Evolutionary conservation across 2,888 invertebrate species (phyloP).

Genomic region (Apodemia mormo): DNA sequence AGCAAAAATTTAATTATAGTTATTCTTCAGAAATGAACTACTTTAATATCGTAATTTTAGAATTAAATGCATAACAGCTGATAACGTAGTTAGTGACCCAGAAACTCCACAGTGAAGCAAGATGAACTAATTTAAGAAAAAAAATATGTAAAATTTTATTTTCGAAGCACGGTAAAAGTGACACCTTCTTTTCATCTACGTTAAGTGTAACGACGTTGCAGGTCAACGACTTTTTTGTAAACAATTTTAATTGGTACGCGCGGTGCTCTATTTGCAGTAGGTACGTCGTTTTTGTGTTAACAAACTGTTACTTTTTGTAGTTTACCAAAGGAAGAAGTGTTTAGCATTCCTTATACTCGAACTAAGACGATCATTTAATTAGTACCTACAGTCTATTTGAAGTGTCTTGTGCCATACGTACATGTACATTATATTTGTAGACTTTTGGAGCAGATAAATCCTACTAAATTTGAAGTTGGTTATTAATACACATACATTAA

Average conservation of each 20-base stretch:
- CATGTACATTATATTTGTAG: no score
- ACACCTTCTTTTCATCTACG: not conserved
- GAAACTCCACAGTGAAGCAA: not conserved
- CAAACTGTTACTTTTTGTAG: constrained; percentile 1
- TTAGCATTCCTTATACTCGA: not conserved
- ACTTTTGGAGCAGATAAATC: not conserved
- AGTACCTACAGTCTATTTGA: not conserved
- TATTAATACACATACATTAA: no score
- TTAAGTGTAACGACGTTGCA: not conserved
- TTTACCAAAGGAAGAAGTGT: not conserved
- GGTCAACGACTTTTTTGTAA: constrained; percentile 10
- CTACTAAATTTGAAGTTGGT: no score
- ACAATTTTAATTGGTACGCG: constrained; percentile 5
- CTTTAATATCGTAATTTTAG: no score
- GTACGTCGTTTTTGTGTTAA: not conserved
- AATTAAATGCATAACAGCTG: not conserved
- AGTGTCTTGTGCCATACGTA: no score
- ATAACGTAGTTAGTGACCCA: not conserved
- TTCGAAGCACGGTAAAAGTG: not conserved
- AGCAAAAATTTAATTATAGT: no score
- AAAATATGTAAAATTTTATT: not conserved
- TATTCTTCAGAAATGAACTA: no score
- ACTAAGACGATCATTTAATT: not conserved
- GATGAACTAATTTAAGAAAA: not conserved
- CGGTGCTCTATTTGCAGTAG: not conserved